Evolutionary conservation across 1,140 invertebrate genomes (phyloP).

Genomic region (Bombyx mandarina): DNA sequence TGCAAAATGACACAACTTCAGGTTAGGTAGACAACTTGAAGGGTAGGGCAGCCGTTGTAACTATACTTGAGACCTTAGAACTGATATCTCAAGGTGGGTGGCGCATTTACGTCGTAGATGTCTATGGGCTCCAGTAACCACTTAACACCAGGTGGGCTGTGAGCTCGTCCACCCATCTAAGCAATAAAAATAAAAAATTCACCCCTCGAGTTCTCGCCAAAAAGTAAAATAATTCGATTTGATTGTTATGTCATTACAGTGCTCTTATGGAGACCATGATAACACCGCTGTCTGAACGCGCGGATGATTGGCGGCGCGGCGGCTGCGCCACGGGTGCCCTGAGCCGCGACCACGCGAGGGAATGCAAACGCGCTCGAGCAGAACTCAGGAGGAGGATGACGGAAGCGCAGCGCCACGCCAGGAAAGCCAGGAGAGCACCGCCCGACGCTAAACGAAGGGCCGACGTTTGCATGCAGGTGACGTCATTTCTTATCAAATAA

Average conservation of each 20-base stretch:
- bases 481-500: neutral
- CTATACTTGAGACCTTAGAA: no score
- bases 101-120: no score
- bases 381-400: constrained; percentile 45
- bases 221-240: no score
- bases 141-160: no score
- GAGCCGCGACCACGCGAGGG: constrained; percentile 51
- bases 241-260: constrained; percentile 23
- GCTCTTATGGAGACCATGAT: constrained; percentile 54
- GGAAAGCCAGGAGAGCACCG: constrained; percentile 47
- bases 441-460: constrained; percentile 45
- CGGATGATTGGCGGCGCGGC: constrained; percentile 54
- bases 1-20: no score
- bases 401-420: constrained; percentile 47
- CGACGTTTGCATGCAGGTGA: constrained; percentile 53
- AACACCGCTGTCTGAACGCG: constrained; percentile 46
- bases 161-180: no score
- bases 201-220: no score
- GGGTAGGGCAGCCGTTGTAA: no score
- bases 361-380: constrained; percentile 51
- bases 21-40: no score
- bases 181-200: no score
- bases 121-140: no score
- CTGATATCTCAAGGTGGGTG: no score
- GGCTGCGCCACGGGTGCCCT: constrained; percentile 42